Percentiles rank a stretch among this genome's conserved stretches.
phyloP scores from a whole-genome alignment of 1,140 invertebrate species.

The Orchesella cincta region DNA sequence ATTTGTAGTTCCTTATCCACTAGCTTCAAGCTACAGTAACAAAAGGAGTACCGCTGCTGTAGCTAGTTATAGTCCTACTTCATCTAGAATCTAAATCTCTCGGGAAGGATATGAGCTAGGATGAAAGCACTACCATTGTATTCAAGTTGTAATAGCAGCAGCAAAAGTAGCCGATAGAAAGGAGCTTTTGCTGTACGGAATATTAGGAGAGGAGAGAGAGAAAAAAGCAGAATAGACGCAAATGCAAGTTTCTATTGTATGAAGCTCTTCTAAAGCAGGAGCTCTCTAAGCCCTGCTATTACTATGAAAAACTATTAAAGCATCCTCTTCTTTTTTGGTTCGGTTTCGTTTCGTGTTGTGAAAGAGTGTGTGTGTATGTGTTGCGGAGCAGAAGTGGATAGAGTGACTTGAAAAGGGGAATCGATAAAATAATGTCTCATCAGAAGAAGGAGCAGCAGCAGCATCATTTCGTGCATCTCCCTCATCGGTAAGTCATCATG shows the following conservation, averaged over 20 bases:
- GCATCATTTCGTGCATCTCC: slow-evolving; percentile 28
- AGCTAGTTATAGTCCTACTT: neutral
- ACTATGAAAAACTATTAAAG: slow-evolving; percentile 28
- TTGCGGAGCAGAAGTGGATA: neutral
- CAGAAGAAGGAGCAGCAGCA: slow-evolving; percentile 19
- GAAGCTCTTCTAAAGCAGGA: neutral
- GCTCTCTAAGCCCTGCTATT: slow-evolving; percentile 4
- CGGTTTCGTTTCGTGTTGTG: slow-evolving; percentile 30
- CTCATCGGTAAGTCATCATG: slow-evolving; percentile 25
- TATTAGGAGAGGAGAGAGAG: neutral
- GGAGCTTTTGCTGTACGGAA: slow-evolving; percentile 10
- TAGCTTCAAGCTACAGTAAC: neutral
- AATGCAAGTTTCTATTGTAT: slow-evolving; percentile 2
- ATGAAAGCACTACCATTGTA: slow-evolving; percentile 8
- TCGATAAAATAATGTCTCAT: slow-evolving; percentile 28
- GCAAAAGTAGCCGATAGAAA: neutral
- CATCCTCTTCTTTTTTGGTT: slow-evolving; percentile 34
- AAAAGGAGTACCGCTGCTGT: neutral
- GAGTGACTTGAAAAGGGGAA: slow-evolving; percentile 32
- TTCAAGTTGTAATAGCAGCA: neutral
- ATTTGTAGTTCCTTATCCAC: neutral
- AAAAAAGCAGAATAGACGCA: neutral
- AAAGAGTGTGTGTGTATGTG: slow-evolving; percentile 27
- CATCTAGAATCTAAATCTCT: slow-evolving; percentile 1
- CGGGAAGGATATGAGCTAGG: neutral